Evolutionary conservation across 2,888 invertebrate species (phyloP).

Genomic region (Tridacna crocea): DNA sequence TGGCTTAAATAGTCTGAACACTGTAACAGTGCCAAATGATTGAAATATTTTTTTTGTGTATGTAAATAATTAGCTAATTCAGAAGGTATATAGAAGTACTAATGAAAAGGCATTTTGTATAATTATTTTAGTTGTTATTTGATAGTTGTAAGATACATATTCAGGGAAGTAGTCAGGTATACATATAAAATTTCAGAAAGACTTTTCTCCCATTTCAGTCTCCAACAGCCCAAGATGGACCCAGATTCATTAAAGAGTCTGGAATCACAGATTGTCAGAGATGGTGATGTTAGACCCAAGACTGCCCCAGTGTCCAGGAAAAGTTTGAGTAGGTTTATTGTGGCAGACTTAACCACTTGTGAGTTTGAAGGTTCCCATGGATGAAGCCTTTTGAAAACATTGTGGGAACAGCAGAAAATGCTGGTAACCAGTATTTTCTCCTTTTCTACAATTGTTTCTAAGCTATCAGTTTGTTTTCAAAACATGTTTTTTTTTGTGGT

Average conservation of each 20-base stretch:
- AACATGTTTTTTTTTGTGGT: too few relatives aligned
- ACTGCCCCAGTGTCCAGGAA: slow-evolving; percentile 44
- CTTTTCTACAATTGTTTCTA: background rate
- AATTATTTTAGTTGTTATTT: too few relatives aligned
- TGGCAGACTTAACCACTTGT: too few relatives aligned
- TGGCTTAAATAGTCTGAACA: background rate
- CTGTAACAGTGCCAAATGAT: background rate
- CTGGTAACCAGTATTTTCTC: background rate
- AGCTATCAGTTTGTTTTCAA: too few relatives aligned
- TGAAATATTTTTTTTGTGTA: too few relatives aligned
- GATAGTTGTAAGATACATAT: too few relatives aligned
- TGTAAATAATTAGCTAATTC: too few relatives aligned
- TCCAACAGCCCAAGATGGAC: slow-evolving; percentile 45
- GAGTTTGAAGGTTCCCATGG: too few relatives aligned
- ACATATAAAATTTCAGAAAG: too few relatives aligned
- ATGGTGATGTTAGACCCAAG: slow-evolving; percentile 36
- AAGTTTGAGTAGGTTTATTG: slow-evolving; percentile 40
- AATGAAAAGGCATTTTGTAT: too few relatives aligned
- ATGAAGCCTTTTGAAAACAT: background rate
- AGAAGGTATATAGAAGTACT: too few relatives aligned
- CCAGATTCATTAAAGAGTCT: slow-evolving; percentile 19
- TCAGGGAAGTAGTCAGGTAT: too few relatives aligned
- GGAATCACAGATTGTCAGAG: slow-evolving; percentile 41
- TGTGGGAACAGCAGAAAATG: background rate
- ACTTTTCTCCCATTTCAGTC: slow-evolving; percentile 1